Percentiles rank a stretch among this genome's conserved stretches.
Evolutionary conservation across 2,888 invertebrate species (phyloP).

Genomic region (Rotaria sp.): DNA sequence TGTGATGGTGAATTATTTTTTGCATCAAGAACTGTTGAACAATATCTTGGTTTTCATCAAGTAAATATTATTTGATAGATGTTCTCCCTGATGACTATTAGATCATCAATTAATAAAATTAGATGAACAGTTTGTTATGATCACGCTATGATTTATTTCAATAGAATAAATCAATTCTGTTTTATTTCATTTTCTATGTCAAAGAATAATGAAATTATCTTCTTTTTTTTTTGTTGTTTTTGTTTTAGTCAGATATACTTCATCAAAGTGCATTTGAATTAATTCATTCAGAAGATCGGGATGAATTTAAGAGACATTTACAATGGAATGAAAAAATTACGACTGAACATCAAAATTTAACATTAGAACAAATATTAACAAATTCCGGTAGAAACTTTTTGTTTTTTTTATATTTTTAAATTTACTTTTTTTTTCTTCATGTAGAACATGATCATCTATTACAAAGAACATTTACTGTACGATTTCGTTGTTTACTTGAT

Average conservation of each 20-base stretch:
- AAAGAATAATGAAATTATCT: slow-evolving; percentile 30
- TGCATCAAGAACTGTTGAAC: slow-evolving; percentile 97
- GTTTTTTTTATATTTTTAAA: no score
- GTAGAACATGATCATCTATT: slow-evolving; percentile 75
- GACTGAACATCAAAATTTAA: slow-evolving; percentile 48
- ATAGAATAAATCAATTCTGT: slow-evolving; percentile 17
- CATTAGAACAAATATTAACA: slow-evolving; percentile 32
- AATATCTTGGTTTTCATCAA: slow-evolving; percentile 99
- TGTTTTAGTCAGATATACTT: slow-evolving; percentile 93
- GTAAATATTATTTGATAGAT: slow-evolving; percentile 60
- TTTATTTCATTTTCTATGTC: slow-evolving; percentile 19
- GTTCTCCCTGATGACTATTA: slow-evolving; percentile 13
- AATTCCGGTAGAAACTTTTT: slow-evolving; percentile 24
- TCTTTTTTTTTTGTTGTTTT: slow-evolving; percentile 19
- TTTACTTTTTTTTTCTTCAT: slow-evolving; percentile 39
- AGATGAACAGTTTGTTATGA: slow-evolving; percentile 28
- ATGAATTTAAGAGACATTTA: slow-evolving; percentile 86
- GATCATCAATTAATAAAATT: slow-evolving; percentile 26
- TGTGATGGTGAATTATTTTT: slow-evolving; percentile 99
- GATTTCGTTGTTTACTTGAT: slow-evolving; percentile 94
- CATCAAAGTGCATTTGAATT: slow-evolving; percentile 98
- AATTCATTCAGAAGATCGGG: slow-evolving; percentile 95
- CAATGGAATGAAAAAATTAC: slow-evolving; percentile 53
- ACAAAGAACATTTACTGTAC: slow-evolving; percentile 91
- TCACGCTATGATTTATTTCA: slow-evolving; percentile 23